Base-by-base conservation (phyloP, 2,888 invertebrate species). In the Lissonota sp. region DNA sequence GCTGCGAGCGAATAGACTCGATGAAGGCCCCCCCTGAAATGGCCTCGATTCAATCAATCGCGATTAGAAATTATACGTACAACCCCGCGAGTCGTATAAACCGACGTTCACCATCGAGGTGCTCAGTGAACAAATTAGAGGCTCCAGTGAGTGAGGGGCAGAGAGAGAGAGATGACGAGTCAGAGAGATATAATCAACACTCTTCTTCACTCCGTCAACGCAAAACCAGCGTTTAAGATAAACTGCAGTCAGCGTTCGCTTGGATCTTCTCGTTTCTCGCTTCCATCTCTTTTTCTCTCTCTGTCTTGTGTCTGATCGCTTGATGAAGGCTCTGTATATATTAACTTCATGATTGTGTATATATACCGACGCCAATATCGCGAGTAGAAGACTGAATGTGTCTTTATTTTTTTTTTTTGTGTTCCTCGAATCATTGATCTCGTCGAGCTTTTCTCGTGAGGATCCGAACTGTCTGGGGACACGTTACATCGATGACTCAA, bases 21-120 rank as follows among this genome's bases (percentile, higher is more conserved):
- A 55, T 53, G 39, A 37, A 26, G n/a, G n/a, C n/a, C 26, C 7
- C 10, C 55, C 63, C 46, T 64, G 60, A 12, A 42, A 57, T 70
- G 81, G 74, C 74, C 78, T 78, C 78, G 81, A 74, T 81, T 74
- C 78, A 78, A 81, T 74, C 81, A 78, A 60, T 81, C 70, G 66
- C 53, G 63, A 77, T 73, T 74, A 78, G 73, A 78, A 78, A 73
- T 78, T 69, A 26, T 26, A 81, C 73, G 53, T 53, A 67, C 26
- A 44, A 69, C 6, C 16, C 14, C 37, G 69, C 40, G 44, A 53
- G 58, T 16, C 74, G 58, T 79, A 55, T 66, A 40, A 58, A 70
- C 63, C 40, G 58, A 58, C 53, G 46, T 26, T 46, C 12, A 40
- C 26, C 10, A 14, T 55, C 26, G 60, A 39, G 26, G 60, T 16